Conservation (phyloP, 1,140 invertebrate species). For the Nasonia giraulti region DNA sequence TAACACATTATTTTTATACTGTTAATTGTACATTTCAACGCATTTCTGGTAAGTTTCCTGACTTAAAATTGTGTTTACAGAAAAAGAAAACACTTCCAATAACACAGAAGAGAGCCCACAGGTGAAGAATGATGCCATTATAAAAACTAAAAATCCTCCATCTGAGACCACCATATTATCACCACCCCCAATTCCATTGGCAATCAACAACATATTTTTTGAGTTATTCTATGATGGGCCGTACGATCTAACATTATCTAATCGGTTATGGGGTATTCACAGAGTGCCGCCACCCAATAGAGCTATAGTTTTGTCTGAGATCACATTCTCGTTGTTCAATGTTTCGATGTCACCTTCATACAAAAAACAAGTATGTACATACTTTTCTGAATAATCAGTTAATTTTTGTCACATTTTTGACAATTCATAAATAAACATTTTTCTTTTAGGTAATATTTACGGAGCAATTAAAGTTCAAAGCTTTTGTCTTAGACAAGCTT, state of each 20-base stretch:
- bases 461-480: constrained; percentile 50
- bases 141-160: constrained; percentile 40
- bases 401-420: neutral
- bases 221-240: constrained; percentile 52
- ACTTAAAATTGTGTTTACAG: constrained; percentile 27
- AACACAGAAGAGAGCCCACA: constrained; percentile 33
- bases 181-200: constrained; percentile 13
- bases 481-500: constrained; percentile 51
- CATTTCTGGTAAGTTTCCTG: neutral
- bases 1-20: neutral
- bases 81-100: constrained; percentile 46
- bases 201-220: constrained; percentile 49
- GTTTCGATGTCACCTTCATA: constrained; percentile 47
- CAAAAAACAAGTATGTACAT: constrained; percentile 46
- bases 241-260: constrained; percentile 47
- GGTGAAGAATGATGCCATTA: neutral
- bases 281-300: constrained; percentile 52
- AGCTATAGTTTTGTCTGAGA: constrained; percentile 52
- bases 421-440: neutral
- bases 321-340: constrained; percentile 46
- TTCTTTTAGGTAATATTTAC: constrained; percentile 45
- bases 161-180: constrained; percentile 36
- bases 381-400: neutral
- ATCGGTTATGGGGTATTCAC: constrained; percentile 50
- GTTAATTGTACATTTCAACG: too few relatives aligned